Base-by-base conservation (phyloP, 2,888 invertebrate species). In the Rhagonycha lutea region DNA sequence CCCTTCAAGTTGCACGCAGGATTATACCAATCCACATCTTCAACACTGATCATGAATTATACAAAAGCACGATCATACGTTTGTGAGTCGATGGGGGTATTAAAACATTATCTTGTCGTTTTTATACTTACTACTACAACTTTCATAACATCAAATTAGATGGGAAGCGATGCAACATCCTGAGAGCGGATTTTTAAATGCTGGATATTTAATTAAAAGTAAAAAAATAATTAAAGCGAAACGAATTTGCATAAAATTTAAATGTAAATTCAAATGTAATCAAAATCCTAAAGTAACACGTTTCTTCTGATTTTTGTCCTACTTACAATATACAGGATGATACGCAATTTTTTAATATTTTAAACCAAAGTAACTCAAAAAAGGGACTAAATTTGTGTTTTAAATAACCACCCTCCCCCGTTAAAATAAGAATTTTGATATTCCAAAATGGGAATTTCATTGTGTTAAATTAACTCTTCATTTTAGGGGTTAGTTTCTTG, bases 11-110 rank as follows among this genome's bases (percentile, higher is more conserved):
- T 74, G 75, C 68, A 73, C 73, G 68, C 74, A 75, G 73, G 72
- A 77, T 75, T 77, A 79, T 79, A 79, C 80, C 80, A 79, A 80
- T 81, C 79, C 79, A 75, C 80, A 79, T 78, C 77, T 79, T 70
- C 70, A 70, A 75, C 80, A 75, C 75, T 75, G 78, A 81, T 82
- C 82, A 82, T 83, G 82, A 82, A 82, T 83, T 82, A 83, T 81
- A 81, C 81, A 83, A 73, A 61, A 73, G 73, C 63, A 24, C 23
- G 26, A 65, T 65, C 63, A 47, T 47, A 47, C 47, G 47, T 47
- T 47, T n/a, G 47, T 47, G 7, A 47, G 47, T 47, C 47, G 47
- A 47, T 47, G 47, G 47, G 47, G 47, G 47, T 47, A 47, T 47
- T 47, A 47, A 47, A 47, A 47, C 47, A 47, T 47, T 47, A 47